These are phyloP conservation scores for Callyntrura guangdongensis DNA, from an alignment of 2,888 invertebrate species.

Conservation along the genomic window DNA sequence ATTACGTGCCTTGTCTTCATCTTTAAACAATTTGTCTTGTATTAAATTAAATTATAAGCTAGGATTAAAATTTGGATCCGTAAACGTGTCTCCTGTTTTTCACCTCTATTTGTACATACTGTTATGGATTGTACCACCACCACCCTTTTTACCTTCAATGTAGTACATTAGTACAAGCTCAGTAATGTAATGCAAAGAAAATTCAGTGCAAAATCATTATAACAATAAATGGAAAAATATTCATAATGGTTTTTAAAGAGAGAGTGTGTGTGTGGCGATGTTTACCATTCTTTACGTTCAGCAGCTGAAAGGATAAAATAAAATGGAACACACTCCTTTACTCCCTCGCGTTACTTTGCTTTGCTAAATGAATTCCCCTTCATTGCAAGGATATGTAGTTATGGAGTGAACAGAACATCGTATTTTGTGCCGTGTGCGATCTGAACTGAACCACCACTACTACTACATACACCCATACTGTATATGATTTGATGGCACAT, in stretches of 20 bases:
- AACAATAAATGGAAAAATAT: conserved; percentile 36
- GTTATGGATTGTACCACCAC: no score
- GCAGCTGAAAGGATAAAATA: no score
- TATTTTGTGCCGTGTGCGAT: conserved; percentile 10
- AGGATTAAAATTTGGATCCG: no score
- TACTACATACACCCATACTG: conserved; percentile 24
- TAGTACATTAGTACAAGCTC: neutral
- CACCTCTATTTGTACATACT: neutral
- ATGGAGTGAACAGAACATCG: neutral
- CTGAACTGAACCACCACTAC: neutral
- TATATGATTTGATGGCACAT: conserved; percentile 74
- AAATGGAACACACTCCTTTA: no score
- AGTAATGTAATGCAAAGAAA: neutral
- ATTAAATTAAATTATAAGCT: no score
- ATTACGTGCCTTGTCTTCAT: no score
- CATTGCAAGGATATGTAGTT: no score
- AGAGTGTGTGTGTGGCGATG: neutral
- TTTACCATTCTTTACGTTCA: neutral
- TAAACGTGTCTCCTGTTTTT: no score
- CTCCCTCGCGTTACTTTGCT: no score
- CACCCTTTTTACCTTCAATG: neutral
- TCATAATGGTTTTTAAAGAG: neutral
- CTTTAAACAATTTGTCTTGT: no score
- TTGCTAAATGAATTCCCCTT: no score
- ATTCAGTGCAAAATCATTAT: conserved; percentile 44